phyloP scores from a whole-genome alignment of 2,888 invertebrate genomes.

The Tanypteryx hageni region DNA sequence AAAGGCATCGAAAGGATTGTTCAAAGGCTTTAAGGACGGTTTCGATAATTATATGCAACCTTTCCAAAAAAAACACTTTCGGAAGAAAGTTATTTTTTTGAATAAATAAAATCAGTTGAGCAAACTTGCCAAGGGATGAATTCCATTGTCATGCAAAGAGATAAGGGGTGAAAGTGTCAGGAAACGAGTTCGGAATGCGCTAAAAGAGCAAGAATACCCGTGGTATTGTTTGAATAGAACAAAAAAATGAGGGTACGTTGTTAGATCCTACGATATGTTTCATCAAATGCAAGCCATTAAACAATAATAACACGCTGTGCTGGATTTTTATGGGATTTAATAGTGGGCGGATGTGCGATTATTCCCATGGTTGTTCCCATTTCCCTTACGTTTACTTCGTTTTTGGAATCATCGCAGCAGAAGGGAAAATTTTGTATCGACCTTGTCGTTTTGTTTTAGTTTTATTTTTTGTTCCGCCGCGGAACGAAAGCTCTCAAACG shows the following conservation, averaged over 20 bases:
- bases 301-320: conserved; percentile 48
- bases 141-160: neutral
- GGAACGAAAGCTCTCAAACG: conserved; percentile 13
- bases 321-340: conserved; percentile 39
- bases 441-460: neutral
- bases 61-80: no score
- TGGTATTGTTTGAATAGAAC: neutral
- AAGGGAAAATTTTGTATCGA: conserved; percentile 43
- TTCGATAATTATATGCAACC: no score
- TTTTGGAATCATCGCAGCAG: conserved; percentile 31
- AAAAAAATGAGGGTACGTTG: neutral
- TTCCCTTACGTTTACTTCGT: neutral
- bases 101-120: neutral
- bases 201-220: neutral
- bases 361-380: neutral
- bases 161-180: no score
- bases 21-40: no score
- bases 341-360: conserved; percentile 3
- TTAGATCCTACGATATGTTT: conserved; percentile 40
- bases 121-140: neutral
- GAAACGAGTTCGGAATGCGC: neutral
- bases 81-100: neutral
- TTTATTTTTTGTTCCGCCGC: conserved; percentile 4
- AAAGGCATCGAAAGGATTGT: no score
- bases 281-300: conserved; percentile 48